Base-by-base conservation (phyloP, 2,113 vertebrate species). In the Electrona antarctica region DNA sequence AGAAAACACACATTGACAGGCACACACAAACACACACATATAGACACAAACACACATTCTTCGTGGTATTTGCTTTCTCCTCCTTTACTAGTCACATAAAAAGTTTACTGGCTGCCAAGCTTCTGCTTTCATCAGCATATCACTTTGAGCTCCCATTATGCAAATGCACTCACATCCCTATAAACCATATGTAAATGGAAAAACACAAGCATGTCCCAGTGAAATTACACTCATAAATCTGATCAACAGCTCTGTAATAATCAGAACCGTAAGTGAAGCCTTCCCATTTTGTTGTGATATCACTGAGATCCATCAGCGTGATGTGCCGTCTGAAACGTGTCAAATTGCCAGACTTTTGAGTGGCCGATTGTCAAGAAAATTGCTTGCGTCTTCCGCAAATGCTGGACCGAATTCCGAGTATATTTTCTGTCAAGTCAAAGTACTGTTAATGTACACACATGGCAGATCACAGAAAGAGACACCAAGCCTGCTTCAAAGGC, bases 161-260 rank as follows among this genome's bases (percentile, higher is more conserved):
- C 87, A 91, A 91, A 93, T 91, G 76, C 74, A 75, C 21, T 80
- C 72, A 67, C 78, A 46, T 81, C 87, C 78, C 83, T 84, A 90
- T 88, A 88, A 91, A 92, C 77, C 82, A 79, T 78, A 82, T 89
- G 85, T 85, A 90, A 90, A 91, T 92, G 78, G 85, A 3, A 58
- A 87, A 90, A 90, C 79, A 89, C 85, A 84, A 75, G 81, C 83
- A 83, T 88, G 88, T 87, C 85, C 79, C 46, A 60, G 67, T 76
- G 33, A 90, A 91, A 88, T 87, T 85, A 79, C 77, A 75, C 74
- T 70, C 85, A 70, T 91, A 90, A 91, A 92, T 90, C 88, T 91
- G 81, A 87, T 88, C 85, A 85, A 83, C 73, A 41, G 77, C 45
- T 73, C 80, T 76, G 75, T 85, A 83, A 89, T 90, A 89, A 91